Evolutionary conservation across 2,888 invertebrate genomes (phyloP).

Genomic region (Crossocerus cetratus): DNA sequence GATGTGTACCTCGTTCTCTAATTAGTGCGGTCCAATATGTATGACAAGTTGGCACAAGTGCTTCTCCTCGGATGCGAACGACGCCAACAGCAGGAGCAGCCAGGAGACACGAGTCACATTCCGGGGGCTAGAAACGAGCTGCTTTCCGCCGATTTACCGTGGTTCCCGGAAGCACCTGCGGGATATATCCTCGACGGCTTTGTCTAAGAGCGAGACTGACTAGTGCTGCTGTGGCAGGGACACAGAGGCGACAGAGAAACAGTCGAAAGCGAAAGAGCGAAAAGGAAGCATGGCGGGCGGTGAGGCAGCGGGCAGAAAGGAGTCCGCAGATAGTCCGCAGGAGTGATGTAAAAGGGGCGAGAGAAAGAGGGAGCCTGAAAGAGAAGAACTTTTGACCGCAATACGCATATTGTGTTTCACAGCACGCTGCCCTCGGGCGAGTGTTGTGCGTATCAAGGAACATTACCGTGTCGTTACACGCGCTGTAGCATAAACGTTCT

Average conservation of each 20-base stretch:
- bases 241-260: background rate
- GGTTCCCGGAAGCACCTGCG: conserved; percentile 45
- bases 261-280: background rate
- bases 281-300: background rate
- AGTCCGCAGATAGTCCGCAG: background rate
- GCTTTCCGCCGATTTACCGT: background rate
- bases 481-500: conserved; percentile 23
- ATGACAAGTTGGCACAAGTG: background rate
- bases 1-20: no score
- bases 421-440: conserved; percentile 4
- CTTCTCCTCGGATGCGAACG: background rate
- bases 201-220: conserved; percentile 22
- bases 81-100: background rate
- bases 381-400: conserved; percentile 35
- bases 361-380: background rate
- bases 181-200: conserved; percentile 27
- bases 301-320: background rate
- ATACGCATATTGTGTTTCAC: conserved; percentile 40
- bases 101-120: background rate
- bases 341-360: background rate
- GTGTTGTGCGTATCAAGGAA: background rate
- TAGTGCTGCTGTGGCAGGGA: background rate
- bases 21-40: no score
- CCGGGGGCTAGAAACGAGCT: background rate
- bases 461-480: conserved; percentile 20